Base-by-base conservation (phyloP, 2,113 vertebrate species). In the Blennius ocellaris region DNA sequence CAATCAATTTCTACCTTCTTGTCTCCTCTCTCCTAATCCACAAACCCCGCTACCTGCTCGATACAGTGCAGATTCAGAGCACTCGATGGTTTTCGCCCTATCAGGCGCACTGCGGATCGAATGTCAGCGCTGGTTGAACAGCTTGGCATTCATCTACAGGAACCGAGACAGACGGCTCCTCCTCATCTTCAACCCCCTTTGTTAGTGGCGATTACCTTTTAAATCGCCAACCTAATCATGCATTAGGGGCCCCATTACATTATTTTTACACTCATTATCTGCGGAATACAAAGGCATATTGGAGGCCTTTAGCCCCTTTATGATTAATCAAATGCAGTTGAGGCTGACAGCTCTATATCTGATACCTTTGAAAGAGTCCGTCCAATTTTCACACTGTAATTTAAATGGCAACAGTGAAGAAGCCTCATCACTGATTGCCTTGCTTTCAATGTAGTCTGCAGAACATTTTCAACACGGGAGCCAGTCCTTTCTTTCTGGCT, bases 1-100 rank as follows among this genome's bases (percentile, higher is more conserved):
- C 85, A 86, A 89, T 89, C 86, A 87, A 83, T 92, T 78, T 59
- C 21, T 38, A 78, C 75, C 65, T 82, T 49, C 68, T 75, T 60
- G 63, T 82, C 83, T 87, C 81, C 63, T 53, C 58, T 84, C 73
- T 76, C 79, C 81, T 70, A 48, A 71, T 72, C 52, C 75, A 57
- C 55, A 53, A 62, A 59, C 84, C 48, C 47, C 11, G 38, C 38
- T 62, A 50, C 40, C 14, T 70, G 73, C 62, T 83, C 40, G 21
- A 81, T 83, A 74, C 81, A 74, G 76, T 84, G 67, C 21, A 51
- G 68, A 39, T 85, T 58, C 1, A 52, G 73, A 72, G 62, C 71
- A 64, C 59, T 82, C 49, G 11, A 62, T 80, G 76, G 47, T 54
- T 69, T 82, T 39, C 76, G 83, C 81, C 86, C 88, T 91, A 82